These are phyloP conservation scores for Cataglyphis altisquamis DNA, from an alignment of 2,888 invertebrate genomes.

Conservation along the genomic window DNA sequence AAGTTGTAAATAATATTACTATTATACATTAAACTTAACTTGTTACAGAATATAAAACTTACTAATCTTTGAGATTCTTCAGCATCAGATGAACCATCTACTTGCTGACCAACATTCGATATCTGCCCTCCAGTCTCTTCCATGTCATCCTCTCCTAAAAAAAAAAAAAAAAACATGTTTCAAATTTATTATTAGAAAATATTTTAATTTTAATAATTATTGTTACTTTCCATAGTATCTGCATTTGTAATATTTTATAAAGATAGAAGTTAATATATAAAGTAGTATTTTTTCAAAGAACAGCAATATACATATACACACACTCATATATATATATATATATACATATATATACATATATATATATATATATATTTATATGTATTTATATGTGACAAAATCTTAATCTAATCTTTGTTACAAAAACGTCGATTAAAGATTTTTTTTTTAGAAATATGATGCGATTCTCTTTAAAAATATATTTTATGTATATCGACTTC, in stretches of 20 bases:
- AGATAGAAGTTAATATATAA: background rate
- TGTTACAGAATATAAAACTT: constrained; percentile 59
- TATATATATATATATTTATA: background rate
- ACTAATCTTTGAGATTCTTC: constrained; percentile 88
- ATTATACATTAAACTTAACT: background rate
- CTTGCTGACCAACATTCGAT: constrained; percentile 86
- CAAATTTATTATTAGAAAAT: constrained; percentile 8
- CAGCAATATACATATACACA: background rate
- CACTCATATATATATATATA: background rate
- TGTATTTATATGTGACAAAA: background rate
- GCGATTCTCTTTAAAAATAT: background rate
- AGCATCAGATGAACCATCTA: constrained; percentile 92
- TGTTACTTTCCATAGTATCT: background rate
- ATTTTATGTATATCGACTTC: background rate
- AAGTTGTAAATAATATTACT: background rate
- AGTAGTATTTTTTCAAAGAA: background rate
- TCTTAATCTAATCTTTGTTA: background rate
- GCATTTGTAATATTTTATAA: background rate
- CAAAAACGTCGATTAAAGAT: background rate
- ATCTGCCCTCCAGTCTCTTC: constrained; percentile 88
- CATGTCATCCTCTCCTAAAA: constrained; percentile 90
- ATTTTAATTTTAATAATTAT: background rate
- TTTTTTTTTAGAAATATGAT: background rate
- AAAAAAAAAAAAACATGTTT: background rate
- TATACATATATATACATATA: too few species aligned